Conservation (phyloP, 1,140 invertebrate species). For the Holcopasites calliopsidis region DNA sequence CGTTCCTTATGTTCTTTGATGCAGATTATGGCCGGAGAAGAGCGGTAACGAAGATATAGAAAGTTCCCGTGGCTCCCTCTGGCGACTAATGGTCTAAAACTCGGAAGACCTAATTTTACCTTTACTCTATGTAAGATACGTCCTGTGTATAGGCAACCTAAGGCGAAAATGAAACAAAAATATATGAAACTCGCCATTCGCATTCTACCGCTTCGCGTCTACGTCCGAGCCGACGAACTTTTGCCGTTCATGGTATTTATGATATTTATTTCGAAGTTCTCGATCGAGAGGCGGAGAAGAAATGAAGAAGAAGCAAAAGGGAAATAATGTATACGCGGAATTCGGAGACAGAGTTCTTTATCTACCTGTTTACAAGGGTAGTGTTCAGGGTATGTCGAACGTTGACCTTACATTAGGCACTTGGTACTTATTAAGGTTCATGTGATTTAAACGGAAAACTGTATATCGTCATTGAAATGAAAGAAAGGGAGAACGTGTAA, state of each 20-base stretch:
- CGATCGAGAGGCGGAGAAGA: slow-evolving; percentile 6
- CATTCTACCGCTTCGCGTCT: slow-evolving; percentile 56
- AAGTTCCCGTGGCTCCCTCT: slow-evolving; percentile 17
- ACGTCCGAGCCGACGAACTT: slow-evolving; percentile 58
- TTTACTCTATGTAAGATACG: slow-evolving; percentile 64
- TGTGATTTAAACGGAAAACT: slow-evolving; percentile 55
- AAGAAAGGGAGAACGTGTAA: neutral
- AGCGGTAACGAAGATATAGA: slow-evolving; percentile 44
- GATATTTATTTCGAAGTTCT: slow-evolving; percentile 62
- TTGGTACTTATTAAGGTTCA: slow-evolving; percentile 66
- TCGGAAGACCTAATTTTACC: slow-evolving; percentile 59
- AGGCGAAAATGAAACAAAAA: neutral
- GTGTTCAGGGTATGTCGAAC: slow-evolving; percentile 62
- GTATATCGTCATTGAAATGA: slow-evolving; percentile 39
- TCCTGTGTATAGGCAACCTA: slow-evolving; percentile 62
- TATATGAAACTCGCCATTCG: slow-evolving; percentile 51
- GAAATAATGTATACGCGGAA: slow-evolving; percentile 60
- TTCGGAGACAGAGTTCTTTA: slow-evolving; percentile 34
- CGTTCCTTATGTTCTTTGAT: slow-evolving; percentile 24
- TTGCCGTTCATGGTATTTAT: slow-evolving; percentile 49
- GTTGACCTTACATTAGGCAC: slow-evolving; percentile 60
- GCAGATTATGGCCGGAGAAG: slow-evolving; percentile 39
- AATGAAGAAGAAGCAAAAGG: neutral
- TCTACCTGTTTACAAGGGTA: slow-evolving; percentile 51
- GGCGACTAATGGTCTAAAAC: slow-evolving; percentile 57